Base-by-base conservation (phyloP, 2,888 invertebrate genomes). In the Athripsodes cinereus region DNA sequence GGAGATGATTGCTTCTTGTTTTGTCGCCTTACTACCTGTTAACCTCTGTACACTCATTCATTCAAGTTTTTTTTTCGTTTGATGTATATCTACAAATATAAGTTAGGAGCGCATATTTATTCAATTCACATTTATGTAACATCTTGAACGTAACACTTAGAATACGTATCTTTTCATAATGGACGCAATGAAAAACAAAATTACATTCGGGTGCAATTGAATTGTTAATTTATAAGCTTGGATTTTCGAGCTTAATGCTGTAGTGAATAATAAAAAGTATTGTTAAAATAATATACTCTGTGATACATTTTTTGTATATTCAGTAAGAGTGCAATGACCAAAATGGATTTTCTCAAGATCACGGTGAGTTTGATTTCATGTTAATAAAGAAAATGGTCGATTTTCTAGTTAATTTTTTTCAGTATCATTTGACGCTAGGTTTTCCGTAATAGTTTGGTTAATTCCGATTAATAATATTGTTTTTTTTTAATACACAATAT, bases 21-120 rank as follows among this genome's bases (percentile, higher is more conserved):
- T 40, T 2, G 13, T 3, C 40, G 40, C 13, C 13, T 3, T 2
- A 40, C 16, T 8, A 40, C 8, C 13, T 13, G 40, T 40, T 31
- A n/a, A 40, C 40, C n/a, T 40, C n/a, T 40, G 40, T 8, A 13
- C 13, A 6, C 13, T 8, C 16, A n/a, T 40, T 40, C 40, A 40
- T 40, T 40, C 40, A 40, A 13, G 40, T 40, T 40, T 40, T 56
- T 55, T 55, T 8, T 11, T 21, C 52, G 40, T 26, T 40, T 50
- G 55, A 61, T 57, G 31, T 52, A 54, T 49, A 51, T 52, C 53
- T 31, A 52, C 52, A 55, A 40, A 60, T 63, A 63, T 63, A 63
- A 63, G 63, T 63, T 57, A 59, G 49, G 50, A 61, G 51, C 53
- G 26, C 22, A 40, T 63, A 57, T 61, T 63, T 61, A 57, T 59